phyloP scores from a whole-genome alignment of 2,888 invertebrate species.

The Acheta domesticus region DNA sequence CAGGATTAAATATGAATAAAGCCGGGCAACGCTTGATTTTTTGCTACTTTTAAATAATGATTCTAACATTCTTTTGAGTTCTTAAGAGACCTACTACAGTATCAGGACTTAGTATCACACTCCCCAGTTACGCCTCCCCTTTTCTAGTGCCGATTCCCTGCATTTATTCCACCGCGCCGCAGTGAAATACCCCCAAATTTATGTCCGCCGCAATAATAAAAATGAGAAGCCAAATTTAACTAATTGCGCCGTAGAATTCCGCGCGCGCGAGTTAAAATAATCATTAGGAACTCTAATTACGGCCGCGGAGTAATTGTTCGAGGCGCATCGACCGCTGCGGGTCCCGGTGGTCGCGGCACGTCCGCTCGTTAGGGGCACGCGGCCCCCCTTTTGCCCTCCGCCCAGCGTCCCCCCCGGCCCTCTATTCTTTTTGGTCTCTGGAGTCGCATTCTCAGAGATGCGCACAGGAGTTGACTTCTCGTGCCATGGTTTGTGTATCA shows the following conservation, averaged over 20 bases:
- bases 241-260: neutral
- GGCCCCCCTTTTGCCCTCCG: neutral
- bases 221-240: slow-evolving; percentile 18
- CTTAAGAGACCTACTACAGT: too few species aligned
- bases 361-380: slow-evolving; percentile 12
- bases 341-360: neutral
- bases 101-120: too few species aligned
- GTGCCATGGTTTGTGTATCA: too few species aligned
- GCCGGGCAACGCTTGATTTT: too few species aligned
- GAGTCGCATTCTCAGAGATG: neutral
- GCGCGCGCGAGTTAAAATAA: neutral
- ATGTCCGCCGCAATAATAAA: neutral
- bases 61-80: too few species aligned
- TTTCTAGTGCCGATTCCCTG: neutral
- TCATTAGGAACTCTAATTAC: slow-evolving; percentile 3
- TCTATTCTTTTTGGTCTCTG: neutral
- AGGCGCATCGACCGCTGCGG: neutral
- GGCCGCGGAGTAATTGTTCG: neutral
- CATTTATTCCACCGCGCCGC: neutral
- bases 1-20: too few species aligned
- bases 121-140: neutral
- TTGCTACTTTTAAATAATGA: too few species aligned
- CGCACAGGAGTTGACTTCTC: too few species aligned
- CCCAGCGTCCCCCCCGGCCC: neutral
- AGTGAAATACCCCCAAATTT: neutral